Evolutionary conservation across 2,888 invertebrate species (phyloP).

Genomic region (Spisula subtruncata): DNA sequence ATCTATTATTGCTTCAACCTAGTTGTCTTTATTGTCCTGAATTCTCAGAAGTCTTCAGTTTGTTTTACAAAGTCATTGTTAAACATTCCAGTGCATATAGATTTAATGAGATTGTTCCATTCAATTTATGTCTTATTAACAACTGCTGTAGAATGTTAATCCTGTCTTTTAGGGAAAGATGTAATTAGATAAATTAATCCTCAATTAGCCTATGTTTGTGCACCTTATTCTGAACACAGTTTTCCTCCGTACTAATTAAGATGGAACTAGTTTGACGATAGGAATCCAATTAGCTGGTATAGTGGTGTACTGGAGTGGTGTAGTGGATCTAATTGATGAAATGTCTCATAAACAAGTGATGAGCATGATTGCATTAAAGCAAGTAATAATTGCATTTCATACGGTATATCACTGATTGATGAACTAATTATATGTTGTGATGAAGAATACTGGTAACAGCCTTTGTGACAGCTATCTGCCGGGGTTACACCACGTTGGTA

Average conservation of each 20-base stretch:
- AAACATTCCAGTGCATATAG: too few relatives aligned
- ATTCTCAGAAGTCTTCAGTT: too few relatives aligned
- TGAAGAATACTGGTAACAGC: neutral
- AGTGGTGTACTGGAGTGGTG: too few relatives aligned
- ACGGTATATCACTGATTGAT: neutral
- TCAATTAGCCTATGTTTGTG: neutral
- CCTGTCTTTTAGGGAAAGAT: too few relatives aligned
- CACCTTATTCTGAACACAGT: neutral
- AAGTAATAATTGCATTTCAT: neutral
- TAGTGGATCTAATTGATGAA: neutral
- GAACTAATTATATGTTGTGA: neutral
- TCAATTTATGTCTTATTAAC: neutral
- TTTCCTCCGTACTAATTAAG: neutral
- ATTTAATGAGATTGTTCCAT: too few relatives aligned
- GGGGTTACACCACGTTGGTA: neutral
- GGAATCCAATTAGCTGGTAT: neutral
- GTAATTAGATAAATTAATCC: neutral
- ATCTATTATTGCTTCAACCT: too few relatives aligned
- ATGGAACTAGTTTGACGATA: slow-evolving; percentile 4
- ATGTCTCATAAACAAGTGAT: neutral
- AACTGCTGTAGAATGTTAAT: neutral
- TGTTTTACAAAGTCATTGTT: too few relatives aligned
- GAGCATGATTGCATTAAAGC: neutral
- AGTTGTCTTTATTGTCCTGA: too few relatives aligned
- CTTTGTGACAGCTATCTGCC: neutral